Evolutionary conservation across 1,140 invertebrate genomes (phyloP), one percentile per base, ranked within the genome.

Genomic region (Drosophila kohkoa): DNA sequence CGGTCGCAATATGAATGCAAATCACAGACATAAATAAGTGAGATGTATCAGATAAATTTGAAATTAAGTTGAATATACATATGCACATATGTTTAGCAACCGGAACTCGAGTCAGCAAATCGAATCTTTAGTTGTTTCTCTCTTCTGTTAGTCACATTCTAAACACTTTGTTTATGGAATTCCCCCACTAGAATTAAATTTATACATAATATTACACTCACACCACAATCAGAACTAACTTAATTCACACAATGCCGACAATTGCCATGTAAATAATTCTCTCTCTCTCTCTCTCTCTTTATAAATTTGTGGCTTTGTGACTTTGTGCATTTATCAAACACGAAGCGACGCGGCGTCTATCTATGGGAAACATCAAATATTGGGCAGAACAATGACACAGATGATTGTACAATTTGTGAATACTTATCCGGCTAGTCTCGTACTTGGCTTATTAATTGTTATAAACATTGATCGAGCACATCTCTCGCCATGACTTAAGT

Each of bases 1-100:
- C 58, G 46, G 38, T 28, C 62, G 62, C 41, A 64, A 57, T 72
- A 45, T 58, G 62, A 41, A 66, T 72, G 49, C 55, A 68, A 68
- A 69, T 20, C 8, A 57, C 35, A 41, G 0, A 20, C 46, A 48
- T 20, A 46, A 35, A 55, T 25, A 48, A 69, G 20, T 25, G 20
- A 25, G 57, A 4, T 48, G 51, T 13, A 43, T 43, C 41, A 43
- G 41, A 43, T 43, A 13, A 13, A 43, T 13, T 43, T 4, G 5
- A 55, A 30, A 28, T 68, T 13, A 20, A 72, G 49, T 55, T 69
- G 52, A 52, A 59, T 66, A 57, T 35, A 4, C 20, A 45, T 75
- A 83, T 79, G 74, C 81, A 76, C 72, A 88, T 80, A 73, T 72
- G 73, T 43, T 80, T 75, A 68, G 41, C 45, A 89, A 75, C 85